Conservation (phyloP, 1,140 invertebrate genomes). For the Pissodes strobi region DNA sequence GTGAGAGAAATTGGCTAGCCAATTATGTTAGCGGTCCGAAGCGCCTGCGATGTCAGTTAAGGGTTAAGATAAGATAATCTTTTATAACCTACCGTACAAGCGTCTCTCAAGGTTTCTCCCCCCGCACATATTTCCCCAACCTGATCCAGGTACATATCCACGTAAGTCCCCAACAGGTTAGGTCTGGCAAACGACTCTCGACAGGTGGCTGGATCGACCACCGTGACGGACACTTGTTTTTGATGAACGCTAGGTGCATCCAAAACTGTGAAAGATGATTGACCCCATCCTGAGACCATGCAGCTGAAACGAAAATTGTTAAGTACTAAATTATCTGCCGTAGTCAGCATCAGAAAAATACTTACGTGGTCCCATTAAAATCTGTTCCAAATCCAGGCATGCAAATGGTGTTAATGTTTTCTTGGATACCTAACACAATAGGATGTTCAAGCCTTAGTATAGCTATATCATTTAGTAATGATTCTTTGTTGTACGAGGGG, state of each 20-base stretch:
- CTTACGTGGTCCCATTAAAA: conserved; percentile 43
- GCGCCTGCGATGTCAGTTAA: too few relatives aligned
- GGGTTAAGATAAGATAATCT: too few relatives aligned
- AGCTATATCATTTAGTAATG: conserved; percentile 68
- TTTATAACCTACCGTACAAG: conserved; percentile 52
- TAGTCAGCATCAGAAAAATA: not conserved
- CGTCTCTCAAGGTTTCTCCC: conserved; percentile 44
- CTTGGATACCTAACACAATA: conserved; percentile 54
- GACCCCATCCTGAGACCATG: conserved; percentile 47
- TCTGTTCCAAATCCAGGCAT: conserved; percentile 53
- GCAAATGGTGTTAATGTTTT: conserved; percentile 65
- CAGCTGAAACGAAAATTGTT: conserved; percentile 43
- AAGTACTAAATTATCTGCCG: too few relatives aligned
- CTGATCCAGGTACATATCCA: conserved; percentile 46
- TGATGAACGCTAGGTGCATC: conserved; percentile 44
- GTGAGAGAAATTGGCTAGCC: too few relatives aligned
- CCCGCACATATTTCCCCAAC: conserved; percentile 50
- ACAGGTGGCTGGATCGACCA: conserved; percentile 40
- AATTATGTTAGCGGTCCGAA: too few relatives aligned
- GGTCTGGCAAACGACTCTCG: conserved; percentile 34
- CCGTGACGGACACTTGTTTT: conserved; percentile 45
- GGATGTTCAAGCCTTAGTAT: conserved; percentile 61
- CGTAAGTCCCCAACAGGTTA: conserved; percentile 40
- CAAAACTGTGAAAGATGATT: conserved; percentile 35
- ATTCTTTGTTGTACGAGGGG: conserved; percentile 60